Evolutionary conservation across 1,140 invertebrate species (phyloP), one percentile per base, ranked within the genome.

Genomic region (Daktulosphaira vitifoliae): DNA sequence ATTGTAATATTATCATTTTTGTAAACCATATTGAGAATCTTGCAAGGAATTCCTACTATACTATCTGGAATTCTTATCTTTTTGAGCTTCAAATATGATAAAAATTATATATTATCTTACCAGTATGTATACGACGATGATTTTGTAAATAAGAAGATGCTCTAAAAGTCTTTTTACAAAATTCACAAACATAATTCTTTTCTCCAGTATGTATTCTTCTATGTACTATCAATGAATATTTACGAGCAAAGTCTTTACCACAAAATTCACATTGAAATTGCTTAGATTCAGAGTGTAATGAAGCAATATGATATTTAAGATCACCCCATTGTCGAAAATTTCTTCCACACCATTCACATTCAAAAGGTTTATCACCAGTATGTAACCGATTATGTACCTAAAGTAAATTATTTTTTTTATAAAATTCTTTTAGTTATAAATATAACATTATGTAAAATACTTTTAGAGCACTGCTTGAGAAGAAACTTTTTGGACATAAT

Each of bases 211-310:
- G 92, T 59, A 93, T 92, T 39, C 90, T 78, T 0, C 90, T 79
- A 72, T 96, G 93, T 0, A 92, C 82, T n/a, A 87, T 89, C n/a
- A 92, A 74, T 20, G 92, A 95, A 72, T 96, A 96, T 68, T 93
- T 90, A 16, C 94, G 80, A 0, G 92, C 91, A 76, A 94, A 94
- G 69, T 90, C 87, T 74, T 93, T 92, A 22, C 86, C 88, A 72
- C 91, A 95, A 71, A 88, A 92, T 72, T 93, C 90, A 72, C 91
- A 95, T 71, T 92, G 89, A 73, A 87, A 92, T 54, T 87, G 83
- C 71, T 90, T 88, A 71, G 81, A 77, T 44, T 83, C 82, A 2
- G 88, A 89, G 73, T 96, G 92, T 59, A 91, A 80, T 3, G 89
- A 91, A 1, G 84, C 88, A 67, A 87, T 86, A 74, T 96, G 92